Base-by-base conservation (phyloP, 2,888 invertebrate genomes). In the Tetramorium bicarinatum region DNA sequence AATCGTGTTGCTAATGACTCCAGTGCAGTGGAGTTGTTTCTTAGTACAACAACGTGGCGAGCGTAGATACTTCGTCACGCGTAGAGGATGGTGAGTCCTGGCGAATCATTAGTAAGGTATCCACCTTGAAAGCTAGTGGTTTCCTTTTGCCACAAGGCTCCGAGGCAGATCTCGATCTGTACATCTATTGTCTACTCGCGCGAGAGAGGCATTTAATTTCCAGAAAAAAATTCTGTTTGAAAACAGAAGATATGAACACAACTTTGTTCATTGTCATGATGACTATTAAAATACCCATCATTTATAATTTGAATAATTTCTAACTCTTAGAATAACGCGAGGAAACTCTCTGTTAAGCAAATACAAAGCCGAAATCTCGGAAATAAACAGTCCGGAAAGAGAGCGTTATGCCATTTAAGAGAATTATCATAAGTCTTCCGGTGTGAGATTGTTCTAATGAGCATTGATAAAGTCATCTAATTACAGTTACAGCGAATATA, bases 21-120 rank as follows among this genome's bases (percentile, higher is more conserved):
- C 82, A 80, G 85, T 83, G 87, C 87, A 64, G 61, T 56, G 66
- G 81, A 86, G 89, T 80, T 87, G 89, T 88, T 89, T 88, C 89
- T 86, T 81, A 84, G 89, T 87, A 87, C 85, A 89, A 90, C 87
- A 87, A 83, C 87, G 88, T 44, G 34, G 87, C 75, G 83, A 87
- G 85, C 66, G 85, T 75, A 87, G 88, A 87, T 90, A 86, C 89
- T 87, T 87, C 89, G 92, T 89, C 89, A 87, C 88, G 88, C 84
- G 87, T 88, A 85, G 75, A 88, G 88, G 88, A 91, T 87, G 87
- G 85, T 84, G 76, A 85, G 77, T 69, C 84, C 59, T 47, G 82
- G 83, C 85, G 86, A 88, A 88, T 91, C 91, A 90, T 91, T 90
- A 90, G 88, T 83, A 90, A 89, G 87, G 84, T 80, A 91, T 88